Conservation (phyloP, 2,888 invertebrate genomes). For the Meloe dianella region DNA sequence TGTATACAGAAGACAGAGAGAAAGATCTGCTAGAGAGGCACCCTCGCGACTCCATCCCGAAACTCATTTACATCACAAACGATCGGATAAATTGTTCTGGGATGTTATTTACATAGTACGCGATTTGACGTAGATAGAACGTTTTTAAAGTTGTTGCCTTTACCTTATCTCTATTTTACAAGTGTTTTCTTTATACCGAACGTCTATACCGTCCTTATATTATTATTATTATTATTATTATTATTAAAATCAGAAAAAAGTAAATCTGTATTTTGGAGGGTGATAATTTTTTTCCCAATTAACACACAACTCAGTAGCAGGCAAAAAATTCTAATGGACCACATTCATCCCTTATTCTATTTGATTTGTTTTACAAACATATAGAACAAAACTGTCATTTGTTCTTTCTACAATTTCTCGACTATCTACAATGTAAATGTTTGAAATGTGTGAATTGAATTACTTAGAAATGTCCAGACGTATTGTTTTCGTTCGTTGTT, state of each 20-base stretch:
- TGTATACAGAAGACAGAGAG: conserved; percentile 7
- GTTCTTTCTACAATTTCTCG: conserved; percentile 21
- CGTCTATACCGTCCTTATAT: background rate
- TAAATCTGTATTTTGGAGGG: background rate
- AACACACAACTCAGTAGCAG: background rate
- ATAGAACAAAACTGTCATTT: conserved; percentile 40
- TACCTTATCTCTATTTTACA: conserved; percentile 40
- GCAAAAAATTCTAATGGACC: background rate
- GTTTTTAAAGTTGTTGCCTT: conserved; percentile 41
- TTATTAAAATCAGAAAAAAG: background rate
- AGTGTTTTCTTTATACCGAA: conserved; percentile 21
- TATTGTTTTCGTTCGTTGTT: conserved; percentile 40
- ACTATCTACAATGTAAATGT: conserved; percentile 33
- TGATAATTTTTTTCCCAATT: conserved; percentile 3
- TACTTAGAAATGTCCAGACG: conserved; percentile 37
- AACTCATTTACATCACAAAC: conserved; percentile 53
- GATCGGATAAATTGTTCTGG: conserved; percentile 54
- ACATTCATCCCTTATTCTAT: conserved; percentile 1
- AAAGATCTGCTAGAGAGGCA: conserved; percentile 52
- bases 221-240: too few species aligned
- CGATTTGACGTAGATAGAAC: conserved; percentile 48
- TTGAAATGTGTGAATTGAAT: conserved; percentile 43
- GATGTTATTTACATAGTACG: conserved; percentile 51
- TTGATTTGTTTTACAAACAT: conserved; percentile 23
- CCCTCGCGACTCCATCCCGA: conserved; percentile 38